These are phyloP conservation scores for Arctocebus calabarensis DNA, from an alignment of 2,797 vertebrate species.

Conservation along the genomic window DNA sequence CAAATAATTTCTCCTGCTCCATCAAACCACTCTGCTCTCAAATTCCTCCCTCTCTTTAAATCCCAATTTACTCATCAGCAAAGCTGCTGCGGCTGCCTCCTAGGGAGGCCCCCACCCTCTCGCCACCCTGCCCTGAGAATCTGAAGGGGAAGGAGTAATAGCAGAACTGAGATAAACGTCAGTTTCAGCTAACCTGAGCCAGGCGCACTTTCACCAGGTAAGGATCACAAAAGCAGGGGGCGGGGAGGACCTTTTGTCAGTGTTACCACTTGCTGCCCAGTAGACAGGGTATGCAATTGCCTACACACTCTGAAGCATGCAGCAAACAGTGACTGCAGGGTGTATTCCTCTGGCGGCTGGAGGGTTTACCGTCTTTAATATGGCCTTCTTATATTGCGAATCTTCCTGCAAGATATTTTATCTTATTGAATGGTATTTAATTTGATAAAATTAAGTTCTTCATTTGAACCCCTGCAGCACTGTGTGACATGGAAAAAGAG, in stretches of 20 bases:
- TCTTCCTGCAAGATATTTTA: background rate
- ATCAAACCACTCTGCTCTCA: background rate
- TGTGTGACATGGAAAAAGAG: background rate
- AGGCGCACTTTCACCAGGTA: conserved; percentile 46
- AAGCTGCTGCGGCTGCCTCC: background rate
- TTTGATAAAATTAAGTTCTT: background rate
- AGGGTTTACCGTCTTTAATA: background rate
- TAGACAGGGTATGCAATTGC: background rate
- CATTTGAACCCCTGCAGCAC: background rate
- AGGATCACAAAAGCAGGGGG: background rate
- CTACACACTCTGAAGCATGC: background rate
- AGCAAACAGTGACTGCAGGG: background rate
- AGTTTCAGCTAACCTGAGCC: conserved; percentile 21
- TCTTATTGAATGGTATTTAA: background rate
- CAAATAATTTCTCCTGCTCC: background rate
- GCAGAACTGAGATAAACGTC: conserved; percentile 24
- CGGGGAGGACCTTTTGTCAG: background rate
- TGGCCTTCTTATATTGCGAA: background rate
- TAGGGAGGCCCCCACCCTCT: background rate
- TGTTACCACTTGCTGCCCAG: background rate
- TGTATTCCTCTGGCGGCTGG: background rate
- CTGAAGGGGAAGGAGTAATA: background rate
- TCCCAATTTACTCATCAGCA: background rate
- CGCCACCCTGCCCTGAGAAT: fast-evolving
- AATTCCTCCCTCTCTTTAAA: background rate